Conservation (phyloP, 2,888 invertebrate species). For the Pollenia griseotomentosa region DNA sequence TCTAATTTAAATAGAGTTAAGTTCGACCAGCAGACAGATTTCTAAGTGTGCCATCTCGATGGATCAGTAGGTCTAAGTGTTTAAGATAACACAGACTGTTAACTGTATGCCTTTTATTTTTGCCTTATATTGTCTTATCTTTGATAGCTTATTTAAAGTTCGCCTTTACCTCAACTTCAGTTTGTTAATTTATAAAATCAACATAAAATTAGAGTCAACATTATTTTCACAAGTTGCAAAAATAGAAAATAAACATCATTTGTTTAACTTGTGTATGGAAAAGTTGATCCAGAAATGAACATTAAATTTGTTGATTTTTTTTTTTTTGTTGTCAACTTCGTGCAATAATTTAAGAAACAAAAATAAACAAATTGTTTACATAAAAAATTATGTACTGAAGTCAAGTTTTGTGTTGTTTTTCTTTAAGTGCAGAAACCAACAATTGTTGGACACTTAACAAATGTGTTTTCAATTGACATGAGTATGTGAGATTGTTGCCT, state of each 20-base stretch:
- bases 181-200: slow-evolving; percentile 34
- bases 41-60: too few relatives aligned
- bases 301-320: slow-evolving; percentile 15
- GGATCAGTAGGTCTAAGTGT: too few relatives aligned
- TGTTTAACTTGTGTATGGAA: slow-evolving; percentile 31
- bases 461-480: slow-evolving; percentile 48
- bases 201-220: slow-evolving; percentile 31
- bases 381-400: slow-evolving; percentile 35
- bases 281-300: slow-evolving; percentile 21
- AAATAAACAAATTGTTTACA: slow-evolving; percentile 17
- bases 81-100: too few relatives aligned
- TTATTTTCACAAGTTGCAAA: slow-evolving; percentile 11
- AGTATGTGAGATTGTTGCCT: not conserved
- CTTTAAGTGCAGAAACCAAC: slow-evolving; percentile 30
- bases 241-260: slow-evolving; percentile 32
- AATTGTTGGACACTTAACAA: slow-evolving; percentile 37
- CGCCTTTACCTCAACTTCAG: not conserved
- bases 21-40: too few relatives aligned
- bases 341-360: not conserved
- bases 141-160: slow-evolving; percentile 9
- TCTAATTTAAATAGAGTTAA: too few relatives aligned
- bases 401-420: not conserved
- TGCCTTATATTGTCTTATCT: too few relatives aligned
- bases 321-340: not conserved
- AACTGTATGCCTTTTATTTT: too few relatives aligned